Percentiles rank a stretch among this genome's conserved stretches.
These are phyloP conservation scores for Halcyon badia DNA, from an alignment of 2,797 vertebrate species.

Conservation along the genomic window DNA sequence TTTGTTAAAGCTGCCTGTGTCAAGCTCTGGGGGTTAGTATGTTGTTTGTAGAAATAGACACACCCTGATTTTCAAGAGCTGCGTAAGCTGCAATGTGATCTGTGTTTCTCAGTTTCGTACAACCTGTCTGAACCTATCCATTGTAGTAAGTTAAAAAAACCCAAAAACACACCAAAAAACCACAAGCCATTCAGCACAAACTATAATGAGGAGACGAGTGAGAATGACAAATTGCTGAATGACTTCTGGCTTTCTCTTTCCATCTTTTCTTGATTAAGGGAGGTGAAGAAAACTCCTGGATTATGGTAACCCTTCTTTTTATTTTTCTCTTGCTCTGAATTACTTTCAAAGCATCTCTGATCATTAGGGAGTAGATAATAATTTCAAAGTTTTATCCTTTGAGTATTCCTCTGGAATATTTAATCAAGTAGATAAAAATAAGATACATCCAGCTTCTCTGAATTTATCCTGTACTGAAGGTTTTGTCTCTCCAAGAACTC, in stretches of 20 bases:
- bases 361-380: neutral
- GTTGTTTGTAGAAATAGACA: neutral
- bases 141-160: neutral
- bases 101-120: neutral
- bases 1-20: neutral
- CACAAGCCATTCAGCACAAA: neutral
- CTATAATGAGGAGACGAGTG: neutral
- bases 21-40: neutral
- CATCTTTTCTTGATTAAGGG: neutral
- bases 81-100: neutral
- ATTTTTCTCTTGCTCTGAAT: neutral
- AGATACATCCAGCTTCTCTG: neutral
- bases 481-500: neutral
- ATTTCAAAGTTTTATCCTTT: neutral
- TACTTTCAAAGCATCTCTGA: neutral
- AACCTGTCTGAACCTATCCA: neutral
- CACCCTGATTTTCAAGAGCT: neutral
- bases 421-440: neutral
- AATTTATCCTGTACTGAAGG: neutral
- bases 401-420: neutral
- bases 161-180: rapidly evolving
- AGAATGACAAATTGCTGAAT: neutral
- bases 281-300: neutral
- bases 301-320: neutral
- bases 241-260: neutral